Conservation (phyloP, 2,888 invertebrate species). For the Hypselothyrea guttata region DNA sequence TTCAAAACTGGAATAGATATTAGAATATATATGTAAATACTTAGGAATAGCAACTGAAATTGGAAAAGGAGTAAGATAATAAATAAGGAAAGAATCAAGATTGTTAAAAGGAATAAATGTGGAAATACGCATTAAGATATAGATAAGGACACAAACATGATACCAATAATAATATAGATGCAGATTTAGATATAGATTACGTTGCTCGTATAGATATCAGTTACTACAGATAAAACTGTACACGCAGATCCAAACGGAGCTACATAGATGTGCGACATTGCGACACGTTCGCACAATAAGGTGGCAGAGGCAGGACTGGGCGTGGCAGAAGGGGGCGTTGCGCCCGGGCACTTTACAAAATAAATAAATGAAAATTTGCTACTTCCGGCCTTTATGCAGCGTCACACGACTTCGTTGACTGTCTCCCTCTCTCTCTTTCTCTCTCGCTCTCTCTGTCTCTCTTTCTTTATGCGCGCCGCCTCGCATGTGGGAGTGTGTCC, state of each 20-base stretch:
- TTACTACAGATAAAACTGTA: slow-evolving; percentile 7
- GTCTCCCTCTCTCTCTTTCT: not conserved
- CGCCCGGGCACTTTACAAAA: slow-evolving; percentile 71
- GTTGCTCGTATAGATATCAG: no score
- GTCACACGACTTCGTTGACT: slow-evolving; percentile 27
- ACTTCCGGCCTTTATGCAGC: slow-evolving; percentile 69
- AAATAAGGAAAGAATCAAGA: no score
- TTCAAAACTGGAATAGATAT: no score
- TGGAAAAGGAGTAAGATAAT: no score
- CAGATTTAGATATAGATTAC: slow-evolving; percentile 5
- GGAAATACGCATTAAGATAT: no score
- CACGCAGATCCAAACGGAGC: slow-evolving; percentile 4
- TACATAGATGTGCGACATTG: slow-evolving; percentile 25
- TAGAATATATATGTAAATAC: no score
- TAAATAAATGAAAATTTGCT: slow-evolving; percentile 76
- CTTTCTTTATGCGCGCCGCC: no score
- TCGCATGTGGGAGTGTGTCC: slow-evolving; percentile 18
- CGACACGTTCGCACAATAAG: slow-evolving; percentile 57
- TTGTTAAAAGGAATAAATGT: no score
- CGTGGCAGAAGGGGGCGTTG: slow-evolving; percentile 21
- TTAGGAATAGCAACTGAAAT: no score
- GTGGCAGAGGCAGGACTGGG: slow-evolving; percentile 10
- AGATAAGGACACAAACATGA: no score
- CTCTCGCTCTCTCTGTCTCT: no score
- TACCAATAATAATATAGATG: not conserved